Conservation (phyloP, 2,888 invertebrate species). For the Tribolium freemani region DNA sequence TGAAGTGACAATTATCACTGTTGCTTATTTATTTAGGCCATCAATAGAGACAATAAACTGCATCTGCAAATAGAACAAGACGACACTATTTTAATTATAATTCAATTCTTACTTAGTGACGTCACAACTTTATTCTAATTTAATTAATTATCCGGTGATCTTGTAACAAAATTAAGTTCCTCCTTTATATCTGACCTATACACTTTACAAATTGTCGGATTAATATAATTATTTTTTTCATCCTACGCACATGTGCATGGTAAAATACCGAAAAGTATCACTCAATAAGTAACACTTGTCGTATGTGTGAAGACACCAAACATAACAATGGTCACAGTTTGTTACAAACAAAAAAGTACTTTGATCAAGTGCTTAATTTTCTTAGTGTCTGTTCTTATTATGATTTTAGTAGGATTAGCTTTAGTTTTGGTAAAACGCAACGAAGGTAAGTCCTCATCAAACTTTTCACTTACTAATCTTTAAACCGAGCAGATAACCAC, state of each 20-base stretch:
- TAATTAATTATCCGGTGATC: neutral
- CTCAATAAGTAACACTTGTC: slow-evolving; percentile 20
- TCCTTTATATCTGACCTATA: slow-evolving; percentile 21
- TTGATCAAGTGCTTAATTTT: slow-evolving; percentile 29
- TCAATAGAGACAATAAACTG: too few species aligned
- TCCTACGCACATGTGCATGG: slow-evolving; percentile 17
- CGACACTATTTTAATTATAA: too few species aligned
- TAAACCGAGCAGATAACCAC: slow-evolving; percentile 16
- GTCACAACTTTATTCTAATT: neutral
- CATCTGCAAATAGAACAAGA: too few species aligned
- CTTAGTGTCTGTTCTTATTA: slow-evolving; percentile 24
- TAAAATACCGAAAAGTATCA: slow-evolving; percentile 30
- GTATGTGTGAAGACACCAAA: neutral
- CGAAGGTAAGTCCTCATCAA: slow-evolving; percentile 11
- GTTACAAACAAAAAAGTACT: slow-evolving; percentile 22
- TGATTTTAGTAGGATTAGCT: slow-evolving; percentile 31
- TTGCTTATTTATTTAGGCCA: too few species aligned
- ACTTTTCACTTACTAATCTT: neutral
- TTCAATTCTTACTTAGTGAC: too few species aligned
- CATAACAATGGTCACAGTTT: slow-evolving; percentile 24
- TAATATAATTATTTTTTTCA: slow-evolving; percentile 36
- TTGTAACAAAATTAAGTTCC: neutral
- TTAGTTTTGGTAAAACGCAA: slow-evolving; percentile 7
- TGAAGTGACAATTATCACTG: too few species aligned
- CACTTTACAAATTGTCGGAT: slow-evolving; percentile 25